Evolutionary conservation across 1,140 invertebrate genomes (phyloP), one percentile per base, ranked within the genome.

Genomic region (Argopecten irradians): DNA sequence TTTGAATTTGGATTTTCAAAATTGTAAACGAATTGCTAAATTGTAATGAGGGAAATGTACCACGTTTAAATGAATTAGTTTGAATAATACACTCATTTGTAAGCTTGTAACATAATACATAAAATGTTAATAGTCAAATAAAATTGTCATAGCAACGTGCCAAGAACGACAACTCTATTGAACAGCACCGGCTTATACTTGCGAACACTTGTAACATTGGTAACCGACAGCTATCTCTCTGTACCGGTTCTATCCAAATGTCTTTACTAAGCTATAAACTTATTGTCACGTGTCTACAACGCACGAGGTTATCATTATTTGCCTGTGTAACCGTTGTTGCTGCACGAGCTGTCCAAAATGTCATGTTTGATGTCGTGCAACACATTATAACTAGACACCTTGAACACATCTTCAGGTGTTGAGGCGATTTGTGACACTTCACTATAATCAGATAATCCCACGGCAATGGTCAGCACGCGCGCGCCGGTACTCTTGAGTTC

Each of bases 371-470:
- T 86, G 16, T 83, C 83, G 82, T 83, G 11, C 34, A 92, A 83
- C n/a, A 55, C 35, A 35, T 87, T 84, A 71, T 85, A 92, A 32
- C 22, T 55, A 7, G 39, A 43, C 32, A 93, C 92, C 34, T 88
- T 86, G 90, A 92, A 93, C 19, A 93, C 89, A 55, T 93, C 92
- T 1, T 89, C 83, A 28, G 82, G 55, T n/a, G 82, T 88, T 0
- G 92, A 92, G 28, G 92, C 92, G 35, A 94, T 93, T n/a, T 82
- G 87, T 22, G 90, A 90, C 7, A 94, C 86, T 87, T 94, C 93
- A 13, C 89, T 88, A 32, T 85, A 71, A 87, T 93, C 89, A 0
- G 85, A 71, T 82, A 94, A 88, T 22, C 89, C 92, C 35, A 94
- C 91, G 22, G 93, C 94, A 43, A 94, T 89, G 1, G 88, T 87